Evolutionary conservation across 2,888 invertebrate genomes (phyloP), one percentile per base, ranked within the genome.

Genomic region (Catocala fraxini): DNA sequence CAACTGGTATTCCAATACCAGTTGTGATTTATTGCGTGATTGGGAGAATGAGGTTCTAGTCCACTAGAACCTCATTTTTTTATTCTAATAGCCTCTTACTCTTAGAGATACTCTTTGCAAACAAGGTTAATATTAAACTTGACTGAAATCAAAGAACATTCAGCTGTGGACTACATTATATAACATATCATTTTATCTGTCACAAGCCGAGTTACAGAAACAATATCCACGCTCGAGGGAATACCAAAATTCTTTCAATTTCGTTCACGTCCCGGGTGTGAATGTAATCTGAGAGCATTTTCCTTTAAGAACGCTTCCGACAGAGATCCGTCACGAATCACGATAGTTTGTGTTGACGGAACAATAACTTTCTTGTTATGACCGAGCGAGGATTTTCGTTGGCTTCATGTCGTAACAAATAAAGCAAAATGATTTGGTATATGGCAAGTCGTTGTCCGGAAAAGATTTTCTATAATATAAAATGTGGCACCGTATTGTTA

Each of bases 211-310:
- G 41, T 41, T 10, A 12, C 39, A 39, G 58, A 12, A 52, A 46
- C 52, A 58, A 52, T 58, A 52, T 34, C 52, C 52, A 39, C 51
- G 41, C 46, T n/a, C 42, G 51, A 45, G 41, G 46, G 10, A n/a
- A 41, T 39, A 47, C 41, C 25, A 12, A 41, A 11, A 52, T 58
- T 52, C 33, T 58, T 58, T 52, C 58, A 52, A 52, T 58, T 52
- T 58, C 11, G 46, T 58, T 51, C 52, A 41, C 56, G 5, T 58
- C 9, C n/a, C 49, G 51, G 51, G 11, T 46, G 51, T 57, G 55
- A 62, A 62, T 64, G 58, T 67, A 56, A 66, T 66, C 39, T 71
- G 63, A 66, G 62, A 59, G 48, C 12, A 51, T 69, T 66, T 39
- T 59, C 15, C 15, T 48, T 41, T 12, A 33, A 53, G 47, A 58